Percentiles rank a stretch among this genome's conserved stretches.
Evolutionary conservation across 2,797 vertebrate species (phyloP).

Genomic region (Pangasius sanitwongsei): DNA sequence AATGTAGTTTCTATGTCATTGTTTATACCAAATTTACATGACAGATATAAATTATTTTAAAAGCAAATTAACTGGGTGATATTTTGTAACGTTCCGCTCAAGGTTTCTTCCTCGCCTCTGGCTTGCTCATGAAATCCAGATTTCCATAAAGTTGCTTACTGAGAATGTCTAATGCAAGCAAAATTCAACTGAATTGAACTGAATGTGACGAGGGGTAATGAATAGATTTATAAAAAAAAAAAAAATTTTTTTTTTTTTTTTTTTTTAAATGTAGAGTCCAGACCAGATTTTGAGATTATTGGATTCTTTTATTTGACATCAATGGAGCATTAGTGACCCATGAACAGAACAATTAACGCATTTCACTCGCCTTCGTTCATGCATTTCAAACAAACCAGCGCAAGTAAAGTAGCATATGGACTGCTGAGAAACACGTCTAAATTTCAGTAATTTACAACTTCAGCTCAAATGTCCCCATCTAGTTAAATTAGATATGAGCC

Average conservation of each 20-base stretch:
- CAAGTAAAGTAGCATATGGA: not conserved
- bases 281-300: not conserved
- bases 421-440: conserved; percentile 1
- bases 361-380: conserved; percentile 13
- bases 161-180: not conserved
- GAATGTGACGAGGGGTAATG: not conserved
- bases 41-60: not conserved
- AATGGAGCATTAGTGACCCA: conserved; percentile 38
- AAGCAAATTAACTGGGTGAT: not conserved
- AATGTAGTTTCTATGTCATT: not conserved
- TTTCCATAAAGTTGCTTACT: not conserved
- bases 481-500: not conserved
- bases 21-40: not conserved
- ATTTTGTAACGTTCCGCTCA: not conserved
- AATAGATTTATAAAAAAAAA: too few species aligned
- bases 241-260: too few species aligned
- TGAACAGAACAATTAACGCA: conserved; percentile 24
- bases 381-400: conserved; percentile 21
- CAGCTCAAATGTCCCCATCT: not conserved
- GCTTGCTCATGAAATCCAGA: not conserved
- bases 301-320: conserved; percentile 30
- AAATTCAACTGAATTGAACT: not conserved
- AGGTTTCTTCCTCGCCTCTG: not conserved
- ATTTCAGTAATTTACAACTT: conserved; percentile 15
- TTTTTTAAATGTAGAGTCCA: not conserved